These are phyloP conservation scores for Fistularia commersonii DNA, from an alignment of 2,797 vertebrate species.

Conservation along the genomic window DNA sequence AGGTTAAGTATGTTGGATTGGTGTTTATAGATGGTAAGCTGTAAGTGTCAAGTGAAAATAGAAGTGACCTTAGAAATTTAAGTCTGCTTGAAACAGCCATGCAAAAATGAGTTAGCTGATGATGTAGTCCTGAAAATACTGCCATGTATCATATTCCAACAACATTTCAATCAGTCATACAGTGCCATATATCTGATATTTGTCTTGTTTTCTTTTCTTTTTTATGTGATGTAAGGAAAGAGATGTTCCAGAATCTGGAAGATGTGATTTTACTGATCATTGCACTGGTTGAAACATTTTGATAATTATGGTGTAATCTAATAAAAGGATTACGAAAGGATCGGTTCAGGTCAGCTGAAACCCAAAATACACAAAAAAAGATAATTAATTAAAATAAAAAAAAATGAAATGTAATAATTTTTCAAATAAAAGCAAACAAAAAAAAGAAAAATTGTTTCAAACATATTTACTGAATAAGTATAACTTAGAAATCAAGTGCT, in stretches of 20 bases:
- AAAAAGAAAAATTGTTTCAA: no score
- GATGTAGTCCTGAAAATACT: constrained; percentile 19
- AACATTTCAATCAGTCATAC: constrained; percentile 18
- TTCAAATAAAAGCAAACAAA: no score
- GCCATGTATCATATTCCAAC: constrained; percentile 15
- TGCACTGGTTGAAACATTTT: no score
- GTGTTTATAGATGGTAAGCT: constrained; percentile 16
- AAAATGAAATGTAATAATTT: no score
- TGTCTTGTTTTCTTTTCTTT: constrained; percentile 10
- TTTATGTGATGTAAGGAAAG: constrained; percentile 6
- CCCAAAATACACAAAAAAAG: no score
- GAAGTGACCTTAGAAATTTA: constrained; percentile 77
- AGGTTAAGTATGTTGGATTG: constrained; percentile 33
- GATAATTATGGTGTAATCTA: no score
- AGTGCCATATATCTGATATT: constrained; percentile 36
- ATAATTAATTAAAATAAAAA: no score
- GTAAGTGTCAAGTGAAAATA: constrained; percentile 43
- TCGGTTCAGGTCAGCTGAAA: no score
- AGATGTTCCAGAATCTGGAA: not conserved
- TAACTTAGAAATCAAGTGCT: no score
- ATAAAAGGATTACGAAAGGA: no score
- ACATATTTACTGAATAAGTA: no score
- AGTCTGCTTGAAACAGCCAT: constrained; percentile 31
- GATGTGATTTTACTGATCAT: constrained; percentile 12
- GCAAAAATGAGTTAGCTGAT: constrained; percentile 21